Percentiles rank a stretch among this genome's conserved stretches.
Evolutionary conservation across 2,888 invertebrate genomes (phyloP).

Genomic region (Limnephilus lunatus): DNA sequence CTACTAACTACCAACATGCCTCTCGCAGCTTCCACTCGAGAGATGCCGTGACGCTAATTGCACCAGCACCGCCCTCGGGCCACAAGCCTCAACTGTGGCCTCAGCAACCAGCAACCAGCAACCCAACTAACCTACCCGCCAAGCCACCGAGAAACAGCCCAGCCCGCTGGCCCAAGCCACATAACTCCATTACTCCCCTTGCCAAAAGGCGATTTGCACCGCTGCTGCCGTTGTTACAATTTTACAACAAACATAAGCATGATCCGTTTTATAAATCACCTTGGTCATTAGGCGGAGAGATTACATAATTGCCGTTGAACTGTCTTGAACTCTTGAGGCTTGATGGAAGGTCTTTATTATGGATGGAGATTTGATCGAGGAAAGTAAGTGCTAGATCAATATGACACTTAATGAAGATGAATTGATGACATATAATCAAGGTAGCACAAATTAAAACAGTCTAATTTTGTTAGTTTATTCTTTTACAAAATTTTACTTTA

Average conservation of each 20-base stretch:
- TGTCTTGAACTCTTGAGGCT: conserved; percentile 34
- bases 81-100: not conserved
- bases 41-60: conserved; percentile 65
- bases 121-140: conserved; percentile 10
- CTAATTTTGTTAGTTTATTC: not conserved
- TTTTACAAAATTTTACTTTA: too few relatives aligned
- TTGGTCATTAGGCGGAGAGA: conserved; percentile 58
- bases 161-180: conserved; percentile 17
- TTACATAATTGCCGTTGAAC: conserved; percentile 61
- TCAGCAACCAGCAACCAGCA: conserved; percentile 11
- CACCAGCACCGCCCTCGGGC: conserved; percentile 46
- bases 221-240: not conserved
- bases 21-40: conserved; percentile 33
- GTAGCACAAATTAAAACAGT: not conserved
- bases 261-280: conserved; percentile 43
- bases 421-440: not conserved
- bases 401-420: not conserved
- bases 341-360: conserved; percentile 29
- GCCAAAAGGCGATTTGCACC: conserved; percentile 33
- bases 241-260: conserved; percentile 32
- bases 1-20: conserved; percentile 15
- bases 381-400: not conserved
- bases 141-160: not conserved
- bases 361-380: not conserved
- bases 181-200: conserved; percentile 34